Conservation (phyloP, 2,113 vertebrate genomes). For the Bos taurus region ARS-UCD2.0 NC_037329.1:71507001-71507500, state of each 20-base stretch:
- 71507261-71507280: not conserved
- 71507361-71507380: too few relatives aligned
- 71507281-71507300: too few relatives aligned
- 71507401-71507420: not conserved
- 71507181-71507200: not conserved
- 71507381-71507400: not conserved
- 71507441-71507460: not conserved
- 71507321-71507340: too few relatives aligned
- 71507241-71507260: not conserved
- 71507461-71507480: not conserved
- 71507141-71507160: slow-evolving; percentile 53
- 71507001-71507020: not conserved
- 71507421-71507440: not conserved
- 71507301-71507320: too few relatives aligned
- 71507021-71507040: not conserved
- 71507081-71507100: slow-evolving; percentile 16
- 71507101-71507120: not conserved
- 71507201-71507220: not conserved
- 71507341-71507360: too few relatives aligned
- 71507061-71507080: not conserved
- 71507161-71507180: not conserved
- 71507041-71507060: not conserved
- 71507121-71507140: not conserved
- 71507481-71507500: not conserved
- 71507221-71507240: not conserved